A percentile compares a stretch with the other conserved stretches of the same genome.
Evolutionary conservation across 2,888 invertebrate genomes (phyloP).

Genomic region (Gisinianus flammeolus): DNA sequence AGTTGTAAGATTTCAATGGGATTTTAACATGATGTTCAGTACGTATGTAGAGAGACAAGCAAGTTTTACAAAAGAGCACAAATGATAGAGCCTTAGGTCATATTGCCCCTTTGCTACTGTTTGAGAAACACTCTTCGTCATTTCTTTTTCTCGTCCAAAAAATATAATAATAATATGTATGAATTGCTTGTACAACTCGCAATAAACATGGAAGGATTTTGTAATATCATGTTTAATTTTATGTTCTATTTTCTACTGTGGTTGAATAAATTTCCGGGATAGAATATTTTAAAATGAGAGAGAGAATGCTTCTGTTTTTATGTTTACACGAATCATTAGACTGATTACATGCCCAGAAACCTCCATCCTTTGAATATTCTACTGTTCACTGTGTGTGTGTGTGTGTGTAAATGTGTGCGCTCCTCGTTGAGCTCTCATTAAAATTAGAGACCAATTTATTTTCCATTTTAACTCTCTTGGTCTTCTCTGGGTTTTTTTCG

Average conservation of each 20-base stretch:
- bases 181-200: background rate
- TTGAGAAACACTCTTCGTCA: background rate
- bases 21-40: too few species aligned
- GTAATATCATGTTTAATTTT: too few species aligned
- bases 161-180: background rate
- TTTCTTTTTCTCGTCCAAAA: background rate
- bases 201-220: background rate
- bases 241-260: background rate
- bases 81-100: constrained; percentile 17
- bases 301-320: constrained; percentile 22
- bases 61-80: constrained; percentile 15
- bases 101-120: background rate
- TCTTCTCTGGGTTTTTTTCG: too few species aligned
- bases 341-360: constrained; percentile 25
- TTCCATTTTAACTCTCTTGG: too few species aligned
- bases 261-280: constrained; percentile 19
- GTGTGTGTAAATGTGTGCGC: too few species aligned
- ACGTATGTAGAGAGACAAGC: background rate
- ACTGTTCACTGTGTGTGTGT: too few species aligned
- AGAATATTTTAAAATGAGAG: background rate
- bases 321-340: constrained; percentile 35
- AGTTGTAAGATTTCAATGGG: too few species aligned
- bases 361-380: background rate
- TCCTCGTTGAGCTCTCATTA: too few species aligned
- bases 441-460: too few species aligned